Conservation (phyloP, 2,797 vertebrate genomes). For the Halcyon chelicuti region DNA sequence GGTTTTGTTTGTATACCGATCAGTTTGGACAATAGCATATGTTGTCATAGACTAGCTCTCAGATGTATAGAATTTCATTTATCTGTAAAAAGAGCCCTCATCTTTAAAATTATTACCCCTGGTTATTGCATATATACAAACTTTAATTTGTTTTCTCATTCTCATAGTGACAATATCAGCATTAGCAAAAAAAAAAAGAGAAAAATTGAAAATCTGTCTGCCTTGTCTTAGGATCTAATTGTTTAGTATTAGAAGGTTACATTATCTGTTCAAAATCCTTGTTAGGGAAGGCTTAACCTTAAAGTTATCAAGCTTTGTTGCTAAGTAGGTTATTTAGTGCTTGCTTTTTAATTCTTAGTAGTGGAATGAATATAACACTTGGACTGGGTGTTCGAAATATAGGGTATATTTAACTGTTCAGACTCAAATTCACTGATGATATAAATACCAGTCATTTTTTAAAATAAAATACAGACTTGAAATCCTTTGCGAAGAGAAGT, state of each 20-base stretch:
- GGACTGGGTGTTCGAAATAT: neutral
- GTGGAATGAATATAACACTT: neutral
- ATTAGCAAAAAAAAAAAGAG: neutral
- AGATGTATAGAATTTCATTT: neutral
- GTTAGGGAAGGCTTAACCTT: neutral
- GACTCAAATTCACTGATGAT: neutral
- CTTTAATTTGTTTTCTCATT: neutral
- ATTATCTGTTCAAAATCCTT: neutral
- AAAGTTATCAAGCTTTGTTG: neutral
- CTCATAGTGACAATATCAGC: neutral
- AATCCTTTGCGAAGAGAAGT: neutral
- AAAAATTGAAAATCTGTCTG: neutral
- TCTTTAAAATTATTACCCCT: neutral
- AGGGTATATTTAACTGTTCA: neutral
- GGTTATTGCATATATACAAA: neutral
- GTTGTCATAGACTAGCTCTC: neutral
- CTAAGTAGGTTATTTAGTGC: neutral
- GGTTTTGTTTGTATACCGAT: neutral
- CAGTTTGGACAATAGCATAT: neutral
- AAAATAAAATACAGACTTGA: neutral
- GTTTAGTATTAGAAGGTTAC: neutral
- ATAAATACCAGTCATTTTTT: neutral
- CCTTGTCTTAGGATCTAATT: neutral
- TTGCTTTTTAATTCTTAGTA: neutral
- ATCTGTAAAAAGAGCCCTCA: neutral